phyloP scores from a whole-genome alignment of 2,888 invertebrate genomes.

The Caenorhabditis becei region DNA sequence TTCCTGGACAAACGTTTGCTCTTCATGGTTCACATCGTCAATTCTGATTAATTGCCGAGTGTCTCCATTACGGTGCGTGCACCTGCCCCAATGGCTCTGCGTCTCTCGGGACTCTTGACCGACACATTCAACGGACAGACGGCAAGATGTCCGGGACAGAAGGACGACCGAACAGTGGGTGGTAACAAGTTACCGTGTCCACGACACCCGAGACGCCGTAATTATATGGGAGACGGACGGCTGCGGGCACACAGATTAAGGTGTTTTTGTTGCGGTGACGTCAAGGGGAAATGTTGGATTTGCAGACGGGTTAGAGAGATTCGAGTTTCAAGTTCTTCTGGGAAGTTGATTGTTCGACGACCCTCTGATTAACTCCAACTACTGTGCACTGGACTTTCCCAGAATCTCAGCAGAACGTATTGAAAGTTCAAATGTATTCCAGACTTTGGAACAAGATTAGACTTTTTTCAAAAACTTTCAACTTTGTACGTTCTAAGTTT shows the following conservation, averaged over 20 bases:
- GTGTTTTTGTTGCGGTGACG: not conserved
- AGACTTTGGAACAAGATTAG: too few species aligned
- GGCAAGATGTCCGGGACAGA: constrained; percentile 7
- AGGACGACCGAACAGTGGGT: not conserved
- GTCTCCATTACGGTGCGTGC: constrained; percentile 12
- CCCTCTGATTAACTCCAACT: too few species aligned
- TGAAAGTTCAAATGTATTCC: too few species aligned
- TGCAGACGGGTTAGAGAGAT: not conserved
- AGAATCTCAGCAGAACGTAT: too few species aligned
- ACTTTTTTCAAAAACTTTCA: too few species aligned
- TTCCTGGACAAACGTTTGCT: too few species aligned
- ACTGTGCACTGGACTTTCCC: too few species aligned
- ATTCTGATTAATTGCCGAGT: constrained; percentile 8
- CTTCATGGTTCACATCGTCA: not conserved
- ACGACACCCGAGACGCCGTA: not conserved
- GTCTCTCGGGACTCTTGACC: not conserved
- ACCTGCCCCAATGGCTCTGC: constrained; percentile 11
- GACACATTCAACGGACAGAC: not conserved
- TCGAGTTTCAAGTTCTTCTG: too few species aligned
- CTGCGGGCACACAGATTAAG: not conserved
- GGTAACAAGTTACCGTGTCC: constrained; percentile 6
- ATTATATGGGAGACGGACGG: not conserved
- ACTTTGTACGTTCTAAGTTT: too few species aligned
- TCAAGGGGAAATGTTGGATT: not conserved
- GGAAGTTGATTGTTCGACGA: too few species aligned